Evolutionary conservation across 2,888 invertebrate genomes (phyloP).

Genomic region (Axea sp.): DNA sequence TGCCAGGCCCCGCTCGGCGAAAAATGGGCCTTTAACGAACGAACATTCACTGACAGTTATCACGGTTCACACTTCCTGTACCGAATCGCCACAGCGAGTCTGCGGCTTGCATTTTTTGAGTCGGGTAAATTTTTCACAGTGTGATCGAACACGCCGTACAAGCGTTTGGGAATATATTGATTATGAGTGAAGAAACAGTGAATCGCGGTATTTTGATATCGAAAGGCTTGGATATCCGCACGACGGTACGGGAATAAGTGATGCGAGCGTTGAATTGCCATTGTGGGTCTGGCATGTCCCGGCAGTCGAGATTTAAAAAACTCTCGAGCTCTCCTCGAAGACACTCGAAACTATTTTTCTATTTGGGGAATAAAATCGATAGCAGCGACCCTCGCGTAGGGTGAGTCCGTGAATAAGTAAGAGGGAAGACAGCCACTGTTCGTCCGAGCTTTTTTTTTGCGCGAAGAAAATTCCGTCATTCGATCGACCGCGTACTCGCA

Average conservation of each 20-base stretch:
- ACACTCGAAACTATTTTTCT: slow-evolving; percentile 66
- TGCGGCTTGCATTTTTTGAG: too few species aligned
- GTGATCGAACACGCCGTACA: too few species aligned
- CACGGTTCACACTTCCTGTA: too few species aligned
- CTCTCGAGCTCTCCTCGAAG: slow-evolving; percentile 63
- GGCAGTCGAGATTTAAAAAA: slow-evolving; percentile 60
- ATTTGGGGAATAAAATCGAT: slow-evolving; percentile 66
- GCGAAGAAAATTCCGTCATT: slow-evolving; percentile 41
- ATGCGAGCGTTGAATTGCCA: slow-evolving; percentile 50
- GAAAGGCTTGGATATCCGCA: slow-evolving; percentile 41
- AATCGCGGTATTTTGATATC: slow-evolving; percentile 45
- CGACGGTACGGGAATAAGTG: slow-evolving; percentile 46
- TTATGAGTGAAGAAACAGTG: slow-evolving; percentile 32
- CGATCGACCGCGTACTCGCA: slow-evolving; percentile 18
- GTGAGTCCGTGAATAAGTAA: slow-evolving; percentile 58
- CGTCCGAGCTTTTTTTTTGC: slow-evolving; percentile 54
- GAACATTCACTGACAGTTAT: too few species aligned
- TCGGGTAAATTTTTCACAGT: too few species aligned
- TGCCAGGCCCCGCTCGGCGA: too few species aligned
- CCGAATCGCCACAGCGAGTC: too few species aligned
- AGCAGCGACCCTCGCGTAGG: slow-evolving; percentile 59
- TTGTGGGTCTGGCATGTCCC: slow-evolving; percentile 57
- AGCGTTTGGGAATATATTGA: slow-evolving; percentile 19
- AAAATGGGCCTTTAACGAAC: too few species aligned
- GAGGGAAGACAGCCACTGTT: slow-evolving; percentile 59